A percentile compares a stretch with the other conserved stretches of the same genome.
phyloP scores from a whole-genome alignment of 2,797 vertebrate species.

The Sebastes aleutianus region DNA sequence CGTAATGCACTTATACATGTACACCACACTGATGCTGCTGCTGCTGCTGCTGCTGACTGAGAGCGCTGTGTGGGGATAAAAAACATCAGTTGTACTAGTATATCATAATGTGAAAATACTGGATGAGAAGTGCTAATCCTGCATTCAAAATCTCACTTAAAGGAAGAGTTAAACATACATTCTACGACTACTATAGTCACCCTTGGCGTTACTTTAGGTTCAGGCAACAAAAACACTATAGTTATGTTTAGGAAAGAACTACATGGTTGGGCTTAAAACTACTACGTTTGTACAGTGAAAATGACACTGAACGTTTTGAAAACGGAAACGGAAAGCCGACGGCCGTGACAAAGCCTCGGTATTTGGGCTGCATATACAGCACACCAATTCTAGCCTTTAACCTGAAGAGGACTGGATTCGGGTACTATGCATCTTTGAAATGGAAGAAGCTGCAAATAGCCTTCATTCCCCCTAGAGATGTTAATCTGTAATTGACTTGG shows the following conservation, averaged over 20 bases:
- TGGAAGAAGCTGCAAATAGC: not conserved
- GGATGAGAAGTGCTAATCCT: not conserved
- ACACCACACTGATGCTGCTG: not conserved
- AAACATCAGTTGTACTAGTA: not conserved
- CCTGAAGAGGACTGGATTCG: too few species aligned
- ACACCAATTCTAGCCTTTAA: too few species aligned
- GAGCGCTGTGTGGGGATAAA: not conserved
- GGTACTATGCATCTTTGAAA: not conserved
- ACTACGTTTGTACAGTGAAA: too few species aligned
- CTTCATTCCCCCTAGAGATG: not conserved
- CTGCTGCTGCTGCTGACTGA: not conserved
- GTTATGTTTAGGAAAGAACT: too few species aligned
- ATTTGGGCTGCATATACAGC: too few species aligned
- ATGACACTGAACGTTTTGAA: too few species aligned
- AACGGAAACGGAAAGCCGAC: too few species aligned
- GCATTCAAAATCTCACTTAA: not conserved
- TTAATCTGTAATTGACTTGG: not conserved
- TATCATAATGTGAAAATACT: not conserved
- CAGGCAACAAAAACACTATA: too few species aligned
- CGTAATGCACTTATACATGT: slow-evolving; percentile 27
- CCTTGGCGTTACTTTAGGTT: not conserved
- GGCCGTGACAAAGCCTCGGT: too few species aligned
- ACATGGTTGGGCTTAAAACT: too few species aligned
- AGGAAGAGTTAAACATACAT: not conserved
- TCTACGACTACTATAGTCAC: rapidly evolving